Conservation (phyloP, 2,797 vertebrate species). For the Squalus acanthias region DNA sequence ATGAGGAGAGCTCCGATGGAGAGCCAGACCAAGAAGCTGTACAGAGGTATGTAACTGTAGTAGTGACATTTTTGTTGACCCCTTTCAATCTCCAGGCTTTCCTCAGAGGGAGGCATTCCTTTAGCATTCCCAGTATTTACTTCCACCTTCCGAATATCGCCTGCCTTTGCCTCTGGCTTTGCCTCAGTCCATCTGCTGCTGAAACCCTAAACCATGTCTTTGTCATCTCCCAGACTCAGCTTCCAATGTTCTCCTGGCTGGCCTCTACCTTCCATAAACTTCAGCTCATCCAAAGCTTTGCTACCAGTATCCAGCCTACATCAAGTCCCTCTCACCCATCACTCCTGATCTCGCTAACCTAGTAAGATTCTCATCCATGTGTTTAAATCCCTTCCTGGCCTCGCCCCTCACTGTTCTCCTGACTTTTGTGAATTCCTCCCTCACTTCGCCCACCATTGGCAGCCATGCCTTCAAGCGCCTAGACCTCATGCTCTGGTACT, state of each 20-base stretch:
- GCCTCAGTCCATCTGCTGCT: not conserved
- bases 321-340: not conserved
- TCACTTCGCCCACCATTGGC: not conserved
- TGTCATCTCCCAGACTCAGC: not conserved
- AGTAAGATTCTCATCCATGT: not conserved
- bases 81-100: not conserved
- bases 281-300: not conserved
- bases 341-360: not conserved
- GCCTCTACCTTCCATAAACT: not conserved
- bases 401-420: not conserved
- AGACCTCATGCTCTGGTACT: not conserved
- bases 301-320: not conserved
- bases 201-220: not conserved
- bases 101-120: not conserved
- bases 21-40: slow-evolving; percentile 97
- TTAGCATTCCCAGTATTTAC: not conserved
- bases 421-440: not conserved
- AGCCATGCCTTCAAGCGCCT: not conserved
- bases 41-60: slow-evolving; percentile 75
- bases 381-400: not conserved
- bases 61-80: not conserved
- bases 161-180: not conserved
- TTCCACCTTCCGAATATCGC: not conserved
- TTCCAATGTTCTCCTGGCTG: not conserved
- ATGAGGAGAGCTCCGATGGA: slow-evolving; percentile 96